These are phyloP conservation scores for Hoplodrina blanda DNA, from an alignment of 2,888 invertebrate genomes.

Conservation along the genomic window DNA sequence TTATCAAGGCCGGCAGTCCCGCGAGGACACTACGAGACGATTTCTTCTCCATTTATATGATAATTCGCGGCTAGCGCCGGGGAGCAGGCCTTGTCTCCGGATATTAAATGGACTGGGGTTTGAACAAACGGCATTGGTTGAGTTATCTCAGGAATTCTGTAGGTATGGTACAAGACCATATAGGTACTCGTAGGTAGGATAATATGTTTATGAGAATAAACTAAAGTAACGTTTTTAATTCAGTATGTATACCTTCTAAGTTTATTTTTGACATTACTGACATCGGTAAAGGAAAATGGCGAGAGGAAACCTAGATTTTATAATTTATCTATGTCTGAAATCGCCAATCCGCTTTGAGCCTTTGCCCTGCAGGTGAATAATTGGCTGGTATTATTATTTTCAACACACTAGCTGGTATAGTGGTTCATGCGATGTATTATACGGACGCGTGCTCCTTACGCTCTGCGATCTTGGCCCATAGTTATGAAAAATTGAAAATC, in stretches of 20 bases:
- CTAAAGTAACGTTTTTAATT: constrained; percentile 3
- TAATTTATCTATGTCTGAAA: no score
- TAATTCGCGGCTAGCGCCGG: constrained; percentile 66
- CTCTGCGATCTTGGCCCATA: no score
- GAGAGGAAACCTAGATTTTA: no score
- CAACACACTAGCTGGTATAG: no score
- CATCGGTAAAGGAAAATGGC: no score
- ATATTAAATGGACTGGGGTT: constrained; percentile 66
- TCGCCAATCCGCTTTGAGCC: no score
- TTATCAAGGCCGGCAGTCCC: constrained; percentile 59
- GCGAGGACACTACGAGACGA: constrained; percentile 56
- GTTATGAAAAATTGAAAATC: constrained; percentile 15
- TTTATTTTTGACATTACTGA: no score
- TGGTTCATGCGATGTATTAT: no score
- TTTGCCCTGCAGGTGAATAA: no score
- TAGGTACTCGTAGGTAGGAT: constrained; percentile 1
- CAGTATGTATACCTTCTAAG: no score
- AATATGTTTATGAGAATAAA: constrained; percentile 36
- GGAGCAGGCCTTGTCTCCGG: constrained; percentile 61
- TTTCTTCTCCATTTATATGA: constrained; percentile 77
- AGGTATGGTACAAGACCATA: constrained; percentile 8
- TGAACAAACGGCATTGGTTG: constrained; percentile 53
- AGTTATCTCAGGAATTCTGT: constrained; percentile 43
- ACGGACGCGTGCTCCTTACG: no score
- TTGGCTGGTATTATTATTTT: no score